Percentiles rank a stretch among this genome's conserved stretches.
Evolutionary conservation across 2,797 vertebrate species (phyloP).

Genomic region (Borostomias antarcticus): DNA sequence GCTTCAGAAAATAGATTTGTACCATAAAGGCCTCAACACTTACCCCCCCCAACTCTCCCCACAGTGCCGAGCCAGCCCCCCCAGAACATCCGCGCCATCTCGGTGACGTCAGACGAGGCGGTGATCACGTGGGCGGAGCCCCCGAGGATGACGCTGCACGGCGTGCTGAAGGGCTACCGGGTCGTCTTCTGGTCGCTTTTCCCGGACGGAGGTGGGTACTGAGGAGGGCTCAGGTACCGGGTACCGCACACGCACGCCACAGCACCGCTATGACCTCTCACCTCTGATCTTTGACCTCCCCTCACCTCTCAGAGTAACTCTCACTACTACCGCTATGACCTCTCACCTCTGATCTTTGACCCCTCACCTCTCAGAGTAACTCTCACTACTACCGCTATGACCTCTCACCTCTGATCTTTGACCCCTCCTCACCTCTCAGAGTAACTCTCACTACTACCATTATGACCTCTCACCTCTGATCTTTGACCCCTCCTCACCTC

Average conservation of each 20-base stretch:
- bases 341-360: too few species aligned
- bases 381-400: too few species aligned
- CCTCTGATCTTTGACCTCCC: background rate
- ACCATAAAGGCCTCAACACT: too few species aligned
- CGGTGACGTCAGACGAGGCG: conserved; percentile 94
- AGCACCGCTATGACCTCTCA: background rate
- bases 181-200: conserved; percentile 96
- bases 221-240: background rate
- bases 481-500: too few species aligned
- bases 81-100: conserved; percentile 92
- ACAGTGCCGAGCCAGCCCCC: conserved; percentile 97
- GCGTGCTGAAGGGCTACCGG: conserved; percentile 95
- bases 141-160: conserved; percentile 93
- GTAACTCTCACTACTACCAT: too few species aligned
- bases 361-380: too few species aligned
- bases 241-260: conserved; percentile 5
- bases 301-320: too few species aligned
- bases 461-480: too few species aligned
- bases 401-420: too few species aligned
- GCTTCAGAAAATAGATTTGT: too few species aligned
- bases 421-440: too few species aligned
- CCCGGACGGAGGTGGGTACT: conserved; percentile 87
- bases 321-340: too few species aligned
- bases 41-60: background rate
- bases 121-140: conserved; percentile 97